Evolutionary conservation across 2,888 invertebrate species (phyloP).

Genomic region (Cremastinae sp.): DNA sequence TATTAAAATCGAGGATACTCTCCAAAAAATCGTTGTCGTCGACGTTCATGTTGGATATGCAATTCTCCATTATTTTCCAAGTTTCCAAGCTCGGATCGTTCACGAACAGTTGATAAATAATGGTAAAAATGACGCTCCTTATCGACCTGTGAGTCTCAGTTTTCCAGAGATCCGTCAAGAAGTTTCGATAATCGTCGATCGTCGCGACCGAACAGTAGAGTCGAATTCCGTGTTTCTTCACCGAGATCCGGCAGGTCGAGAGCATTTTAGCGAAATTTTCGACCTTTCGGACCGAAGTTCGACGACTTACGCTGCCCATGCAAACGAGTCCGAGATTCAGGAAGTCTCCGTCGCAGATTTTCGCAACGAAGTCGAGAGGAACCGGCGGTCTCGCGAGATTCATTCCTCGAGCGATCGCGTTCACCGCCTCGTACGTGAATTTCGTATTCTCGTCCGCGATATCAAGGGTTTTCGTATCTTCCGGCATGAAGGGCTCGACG

Average conservation of each 20-base stretch:
- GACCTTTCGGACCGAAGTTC: slow-evolving; percentile 62
- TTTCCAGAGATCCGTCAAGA: slow-evolving; percentile 63
- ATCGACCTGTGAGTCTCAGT: slow-evolving; percentile 68
- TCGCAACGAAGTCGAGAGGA: slow-evolving; percentile 61
- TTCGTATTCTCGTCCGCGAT: slow-evolving; percentile 48
- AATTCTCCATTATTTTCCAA: slow-evolving; percentile 64
- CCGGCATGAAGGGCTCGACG: slow-evolving; percentile 67
- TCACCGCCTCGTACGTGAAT: slow-evolving; percentile 14
- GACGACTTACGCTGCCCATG: slow-evolving; percentile 61
- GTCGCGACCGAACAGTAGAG: slow-evolving; percentile 66
- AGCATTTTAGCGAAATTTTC: slow-evolving; percentile 65
- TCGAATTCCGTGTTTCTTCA: slow-evolving; percentile 74
- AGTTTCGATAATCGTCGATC: slow-evolving; percentile 48
- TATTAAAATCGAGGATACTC: not conserved
- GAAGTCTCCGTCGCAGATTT: slow-evolving; percentile 68
- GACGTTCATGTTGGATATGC: slow-evolving; percentile 57
- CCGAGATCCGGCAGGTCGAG: slow-evolving; percentile 66
- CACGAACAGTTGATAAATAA: slow-evolving; percentile 60
- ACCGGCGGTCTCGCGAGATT: slow-evolving; percentile 73
- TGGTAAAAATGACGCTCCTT: slow-evolving; percentile 65
- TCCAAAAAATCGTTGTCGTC: slow-evolving; percentile 44
- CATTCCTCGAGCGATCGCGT: slow-evolving; percentile 54
- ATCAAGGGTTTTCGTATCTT: slow-evolving; percentile 59
- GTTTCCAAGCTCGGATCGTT: slow-evolving; percentile 55
- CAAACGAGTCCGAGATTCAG: slow-evolving; percentile 57